A percentile compares a stretch with the other conserved stretches of the same genome.
Conservation (phyloP, 2,888 invertebrate genomes). For the Gandaritis pyraliata region DNA sequence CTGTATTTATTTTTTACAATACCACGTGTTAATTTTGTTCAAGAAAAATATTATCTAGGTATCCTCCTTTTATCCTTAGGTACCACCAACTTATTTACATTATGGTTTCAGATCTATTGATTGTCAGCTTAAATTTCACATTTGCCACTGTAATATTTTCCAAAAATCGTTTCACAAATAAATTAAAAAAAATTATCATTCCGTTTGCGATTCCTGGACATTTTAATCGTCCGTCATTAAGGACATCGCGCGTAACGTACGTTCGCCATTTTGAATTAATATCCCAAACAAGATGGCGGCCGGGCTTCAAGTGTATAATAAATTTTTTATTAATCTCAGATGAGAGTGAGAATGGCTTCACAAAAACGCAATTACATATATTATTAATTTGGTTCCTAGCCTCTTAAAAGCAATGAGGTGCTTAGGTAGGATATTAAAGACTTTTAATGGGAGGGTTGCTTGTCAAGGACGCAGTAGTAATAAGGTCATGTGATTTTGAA, state of each 20-base stretch:
- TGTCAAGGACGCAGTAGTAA: constrained; percentile 21
- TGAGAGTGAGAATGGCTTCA: constrained; percentile 58
- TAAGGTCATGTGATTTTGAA: constrained; percentile 25
- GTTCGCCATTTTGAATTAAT: constrained; percentile 79
- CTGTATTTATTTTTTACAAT: too few species aligned
- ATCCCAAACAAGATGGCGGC: constrained; percentile 74
- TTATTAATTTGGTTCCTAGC: constrained; percentile 55
- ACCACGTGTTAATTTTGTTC: too few species aligned
- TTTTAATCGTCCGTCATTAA: constrained; percentile 80
- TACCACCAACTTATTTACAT: too few species aligned
- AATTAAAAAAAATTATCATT: constrained; percentile 61
- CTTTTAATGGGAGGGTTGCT: constrained; percentile 26
- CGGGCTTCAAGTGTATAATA: constrained; percentile 57
- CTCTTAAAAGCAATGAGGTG: constrained; percentile 33
- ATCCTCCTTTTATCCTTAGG: too few species aligned
- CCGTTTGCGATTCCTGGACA: constrained; percentile 64
- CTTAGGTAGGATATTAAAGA: constrained; percentile 27
- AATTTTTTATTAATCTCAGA: constrained; percentile 71
- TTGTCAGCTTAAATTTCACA: constrained; percentile 2
- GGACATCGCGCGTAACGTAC: constrained; percentile 67
- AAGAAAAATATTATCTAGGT: too few species aligned
- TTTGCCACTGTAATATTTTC: constrained; percentile 1
- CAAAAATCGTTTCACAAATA: constrained; percentile 23
- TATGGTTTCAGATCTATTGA: too few species aligned
- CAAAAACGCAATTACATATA: constrained; percentile 58